Evolutionary conservation across 2,888 invertebrate genomes (phyloP).

Genomic region (Ectobius pallidus): DNA sequence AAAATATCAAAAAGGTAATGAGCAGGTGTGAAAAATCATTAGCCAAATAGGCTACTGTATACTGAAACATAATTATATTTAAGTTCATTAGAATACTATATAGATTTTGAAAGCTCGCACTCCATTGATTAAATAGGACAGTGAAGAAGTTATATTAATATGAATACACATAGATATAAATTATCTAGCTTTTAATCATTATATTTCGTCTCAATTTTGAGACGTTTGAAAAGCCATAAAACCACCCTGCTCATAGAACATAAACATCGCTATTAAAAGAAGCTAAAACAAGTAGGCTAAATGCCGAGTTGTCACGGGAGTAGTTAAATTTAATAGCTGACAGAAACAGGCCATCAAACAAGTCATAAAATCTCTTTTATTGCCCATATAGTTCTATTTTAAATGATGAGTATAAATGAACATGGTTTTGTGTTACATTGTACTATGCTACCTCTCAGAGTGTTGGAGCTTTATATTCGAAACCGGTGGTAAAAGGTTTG

Average conservation of each 20-base stretch:
- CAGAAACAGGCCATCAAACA: slow-evolving; percentile 36
- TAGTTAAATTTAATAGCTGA: slow-evolving; percentile 27
- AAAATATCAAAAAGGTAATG: no score
- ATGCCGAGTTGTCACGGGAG: background rate
- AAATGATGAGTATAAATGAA: background rate
- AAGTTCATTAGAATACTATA: no score
- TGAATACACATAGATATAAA: no score
- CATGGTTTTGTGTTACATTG: background rate
- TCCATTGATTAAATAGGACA: no score
- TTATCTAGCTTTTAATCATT: no score
- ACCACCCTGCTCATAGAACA: background rate
- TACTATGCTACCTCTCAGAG: background rate
- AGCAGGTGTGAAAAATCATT: no score
- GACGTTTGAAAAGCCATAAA: slow-evolving; percentile 15
- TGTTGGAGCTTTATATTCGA: slow-evolving; percentile 12
- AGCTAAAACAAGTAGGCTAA: background rate
- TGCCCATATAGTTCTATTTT: slow-evolving; percentile 26
- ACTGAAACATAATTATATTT: no score
- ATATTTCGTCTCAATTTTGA: no score
- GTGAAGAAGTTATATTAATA: no score
- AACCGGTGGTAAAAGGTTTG: slow-evolving; percentile 22
- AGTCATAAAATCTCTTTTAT: slow-evolving; percentile 34
- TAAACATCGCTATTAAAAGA: background rate
- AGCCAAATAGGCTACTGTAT: no score
- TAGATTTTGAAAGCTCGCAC: no score